A percentile compares a stretch with the other conserved stretches of the same genome.
These are phyloP conservation scores for Pseudois nayaur DNA, from an alignment of 2,113 vertebrate species.

Conservation along the genomic window DNA sequence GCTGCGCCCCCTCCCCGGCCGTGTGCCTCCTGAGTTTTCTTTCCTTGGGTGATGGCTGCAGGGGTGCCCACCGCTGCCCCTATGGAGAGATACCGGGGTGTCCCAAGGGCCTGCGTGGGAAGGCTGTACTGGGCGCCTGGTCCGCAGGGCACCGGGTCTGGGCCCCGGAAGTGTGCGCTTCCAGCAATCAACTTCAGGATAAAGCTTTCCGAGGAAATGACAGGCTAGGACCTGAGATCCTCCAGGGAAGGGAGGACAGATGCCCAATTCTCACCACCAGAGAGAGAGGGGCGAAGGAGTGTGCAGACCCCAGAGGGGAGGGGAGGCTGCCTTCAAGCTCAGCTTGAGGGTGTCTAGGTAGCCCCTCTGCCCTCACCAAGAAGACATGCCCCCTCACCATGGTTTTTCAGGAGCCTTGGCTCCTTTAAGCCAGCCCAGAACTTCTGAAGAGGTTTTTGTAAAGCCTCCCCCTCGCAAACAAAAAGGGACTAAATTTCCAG, in stretches of 20 bases:
- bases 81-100: background rate
- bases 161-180: background rate
- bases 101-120: background rate
- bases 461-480: background rate
- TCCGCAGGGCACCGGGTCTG: rapidly evolving
- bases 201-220: background rate
- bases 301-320: background rate
- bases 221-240: background rate
- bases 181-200: background rate
- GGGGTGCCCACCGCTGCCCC: background rate
- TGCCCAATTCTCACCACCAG: rapidly evolving
- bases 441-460: background rate
- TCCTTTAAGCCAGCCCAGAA: background rate
- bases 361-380: background rate
- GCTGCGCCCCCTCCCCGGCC: background rate
- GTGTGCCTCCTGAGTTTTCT: background rate
- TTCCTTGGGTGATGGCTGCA: background rate
- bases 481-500: background rate
- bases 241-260: background rate
- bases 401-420: background rate
- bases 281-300: rapidly evolving
- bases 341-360: background rate
- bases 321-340: background rate
- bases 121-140: background rate
- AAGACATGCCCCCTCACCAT: rapidly evolving